phyloP scores from a whole-genome alignment of 1,140 invertebrate species.

The Lepidurus packardi region DNA sequence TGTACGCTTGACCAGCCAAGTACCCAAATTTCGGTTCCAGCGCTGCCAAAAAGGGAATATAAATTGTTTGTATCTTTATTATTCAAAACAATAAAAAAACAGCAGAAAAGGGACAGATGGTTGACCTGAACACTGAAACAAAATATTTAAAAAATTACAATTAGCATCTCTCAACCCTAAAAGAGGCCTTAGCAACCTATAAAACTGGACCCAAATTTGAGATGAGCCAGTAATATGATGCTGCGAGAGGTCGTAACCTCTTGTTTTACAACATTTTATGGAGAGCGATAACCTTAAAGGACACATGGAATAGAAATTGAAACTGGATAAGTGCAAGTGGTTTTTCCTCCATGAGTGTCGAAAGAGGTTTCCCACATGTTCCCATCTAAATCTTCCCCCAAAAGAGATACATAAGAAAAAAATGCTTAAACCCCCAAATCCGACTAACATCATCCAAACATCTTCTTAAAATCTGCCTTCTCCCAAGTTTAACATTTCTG shows the following conservation, averaged over 20 bases:
- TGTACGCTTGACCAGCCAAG: conserved; percentile 32
- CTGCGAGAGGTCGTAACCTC: conserved; percentile 16
- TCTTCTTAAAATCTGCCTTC: not conserved
- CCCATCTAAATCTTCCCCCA: not conserved
- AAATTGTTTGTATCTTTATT: not conserved
- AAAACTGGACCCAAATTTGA: not conserved
- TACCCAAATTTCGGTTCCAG: conserved; percentile 33
- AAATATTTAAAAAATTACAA: not conserved
- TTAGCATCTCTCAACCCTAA: not conserved
- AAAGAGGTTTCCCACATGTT: not conserved
- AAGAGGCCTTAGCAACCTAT: conserved; percentile 1
- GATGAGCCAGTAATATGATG: not conserved
- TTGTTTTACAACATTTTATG: not conserved
- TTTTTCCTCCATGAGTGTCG: not conserved
- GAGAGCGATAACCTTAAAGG: not conserved
- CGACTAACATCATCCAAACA: too few species aligned
- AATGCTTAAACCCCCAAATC: not conserved
- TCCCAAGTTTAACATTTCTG: not conserved
- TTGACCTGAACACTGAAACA: not conserved
- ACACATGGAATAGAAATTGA: not conserved
- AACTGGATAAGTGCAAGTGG: conserved; percentile 11
- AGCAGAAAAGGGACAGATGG: not conserved
- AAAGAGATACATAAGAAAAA: not conserved
- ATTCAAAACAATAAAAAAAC: not conserved
- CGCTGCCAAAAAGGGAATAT: conserved; percentile 15